Percentiles rank a stretch among this genome's conserved stretches.
phyloP scores from a whole-genome alignment of 2,113 vertebrate genomes.

The Nothocercus nigrocapillus region DNA sequence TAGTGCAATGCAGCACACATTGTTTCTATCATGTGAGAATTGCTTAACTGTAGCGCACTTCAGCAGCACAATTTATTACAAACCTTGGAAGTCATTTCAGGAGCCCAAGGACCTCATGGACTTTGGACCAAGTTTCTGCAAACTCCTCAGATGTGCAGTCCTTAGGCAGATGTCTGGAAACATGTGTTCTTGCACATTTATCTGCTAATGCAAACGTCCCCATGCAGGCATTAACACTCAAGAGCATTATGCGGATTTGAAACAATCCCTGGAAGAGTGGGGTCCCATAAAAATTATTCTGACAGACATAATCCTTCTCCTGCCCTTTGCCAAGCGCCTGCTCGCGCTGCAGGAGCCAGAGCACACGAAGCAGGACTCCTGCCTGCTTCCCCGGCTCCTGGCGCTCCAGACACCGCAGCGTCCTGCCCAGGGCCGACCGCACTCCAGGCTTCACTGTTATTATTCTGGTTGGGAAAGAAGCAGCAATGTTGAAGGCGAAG shows the following conservation, averaged over 20 bases:
- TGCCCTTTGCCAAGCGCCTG: conserved; percentile 38
- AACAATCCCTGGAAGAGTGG: conserved; percentile 61
- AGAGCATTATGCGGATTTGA: conserved; percentile 54
- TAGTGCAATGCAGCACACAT: conserved; percentile 31
- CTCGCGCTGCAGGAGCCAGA: conserved; percentile 14
- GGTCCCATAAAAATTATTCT: conserved; percentile 52
- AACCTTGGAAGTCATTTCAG: conserved; percentile 70
- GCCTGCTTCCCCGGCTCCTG: conserved; percentile 18
- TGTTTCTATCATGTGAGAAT: conserved; percentile 61
- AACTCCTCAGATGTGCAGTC: conserved; percentile 20
- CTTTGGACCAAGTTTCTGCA: conserved; percentile 24
- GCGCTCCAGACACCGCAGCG: conserved; percentile 26
- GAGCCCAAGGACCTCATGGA: conserved; percentile 73
- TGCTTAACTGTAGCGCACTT: conserved; percentile 44
- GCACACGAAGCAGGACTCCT: neutral
- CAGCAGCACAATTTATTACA: conserved; percentile 62
- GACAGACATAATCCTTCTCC: conserved; percentile 43
- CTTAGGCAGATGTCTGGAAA: conserved; percentile 45
- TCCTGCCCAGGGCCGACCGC: conserved; percentile 28
- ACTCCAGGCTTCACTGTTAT: neutral
- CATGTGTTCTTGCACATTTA: conserved; percentile 30
- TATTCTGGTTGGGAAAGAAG: conserved; percentile 31
- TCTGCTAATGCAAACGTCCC: conserved; percentile 32
- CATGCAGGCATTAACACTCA: conserved; percentile 43
- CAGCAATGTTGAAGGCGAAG: neutral